Evolutionary conservation across 2,888 invertebrate genomes (phyloP), one percentile per base, ranked within the genome.

Genomic region (Agonopterix alstromeriana): DNA sequence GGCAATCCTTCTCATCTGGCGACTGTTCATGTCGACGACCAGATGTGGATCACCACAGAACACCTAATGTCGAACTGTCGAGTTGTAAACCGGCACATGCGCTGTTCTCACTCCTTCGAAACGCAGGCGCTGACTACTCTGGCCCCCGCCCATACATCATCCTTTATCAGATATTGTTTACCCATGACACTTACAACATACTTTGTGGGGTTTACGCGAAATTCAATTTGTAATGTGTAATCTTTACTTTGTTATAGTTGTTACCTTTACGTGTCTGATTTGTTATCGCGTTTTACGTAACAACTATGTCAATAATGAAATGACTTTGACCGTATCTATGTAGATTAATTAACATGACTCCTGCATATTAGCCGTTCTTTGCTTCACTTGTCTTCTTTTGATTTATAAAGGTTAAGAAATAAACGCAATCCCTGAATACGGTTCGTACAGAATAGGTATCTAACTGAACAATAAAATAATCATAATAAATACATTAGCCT

Each of bases 71-170:
- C 10, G 27, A 43, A 43, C 3, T 42, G 14, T 10, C 8, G 35
- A 10, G 27, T 11, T 27, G 10, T 35, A 35, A 43, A 46, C 40
- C 35, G 36, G 66, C 72, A 73, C 68, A 67, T 67, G 73, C 76
- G 74, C 69, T 63, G 59, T 73, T 59, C 58, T 59, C 55, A 53
- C 66, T 58, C 52, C 56, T 54, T 36, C 60, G 61, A 63, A 74
- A 82, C 86, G 87, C 88, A 84, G 57, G 83, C 85, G 87, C 67
- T 59, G 68, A 85, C 83, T 82, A 70, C 65, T 17, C 65, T 64
- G 62, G 66, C 59, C 63, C 62, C 67, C 50, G 60, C 66, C 63
- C 60, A 56, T 61, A 59, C 65, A 63, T 64, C 63, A 57, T 56
- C 64, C 63, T 67, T 76, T 85, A 82, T 82, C 81, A 70, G 55